Evolutionary conservation across 2,888 invertebrate species (phyloP), one percentile per base, ranked within the genome.

Genomic region (Stegophylla sp.): DNA sequence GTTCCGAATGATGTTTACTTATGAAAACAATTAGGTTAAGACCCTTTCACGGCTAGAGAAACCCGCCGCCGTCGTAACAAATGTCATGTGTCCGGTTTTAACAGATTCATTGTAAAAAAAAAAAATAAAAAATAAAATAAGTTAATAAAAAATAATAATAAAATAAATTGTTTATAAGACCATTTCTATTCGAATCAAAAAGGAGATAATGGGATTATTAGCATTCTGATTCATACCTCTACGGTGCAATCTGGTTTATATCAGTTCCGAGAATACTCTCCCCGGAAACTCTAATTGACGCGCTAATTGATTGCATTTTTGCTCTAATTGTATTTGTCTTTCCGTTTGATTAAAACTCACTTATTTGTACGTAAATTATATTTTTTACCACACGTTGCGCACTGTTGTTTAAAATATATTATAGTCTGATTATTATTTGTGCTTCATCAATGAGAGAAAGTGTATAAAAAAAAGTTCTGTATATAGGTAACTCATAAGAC

Each of bases 21-120:
- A 43, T 61, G 56, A 48, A 77, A 59, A 77, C 77, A 77, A 77
- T 77, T 69, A 77, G 77, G 77, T 77, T 77, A 76, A 77, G 69
- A 67, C 77, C 77, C 69, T 69, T 77, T 77, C 77, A 45, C 77
- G 69, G 28, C 43, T 34, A 66, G 77, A 69, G 77, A 77, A 77
- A 77, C 67, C 77, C 59, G 69, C 26, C 15, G 63, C 34, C 48
- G 17, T n/a, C n/a, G n/a, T n/a, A n/a, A n/a, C 53, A 43, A 53
- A 26, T 34, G 26, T 67, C 67, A 59, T 34, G 45, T 59, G 77
- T 77, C 77, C 77, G 77, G 77, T 77, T 77, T 56, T 77, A 69
- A 59, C 17, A 48, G 69, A 77, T 77, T 77, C 69, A 45, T 26
- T 69, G 77, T 69, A 69, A 45, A 59, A 64, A 51, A 75, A 53